These are phyloP conservation scores for Agriopis marginaria DNA, from an alignment of 2,888 invertebrate species.

Conservation along the genomic window DNA sequence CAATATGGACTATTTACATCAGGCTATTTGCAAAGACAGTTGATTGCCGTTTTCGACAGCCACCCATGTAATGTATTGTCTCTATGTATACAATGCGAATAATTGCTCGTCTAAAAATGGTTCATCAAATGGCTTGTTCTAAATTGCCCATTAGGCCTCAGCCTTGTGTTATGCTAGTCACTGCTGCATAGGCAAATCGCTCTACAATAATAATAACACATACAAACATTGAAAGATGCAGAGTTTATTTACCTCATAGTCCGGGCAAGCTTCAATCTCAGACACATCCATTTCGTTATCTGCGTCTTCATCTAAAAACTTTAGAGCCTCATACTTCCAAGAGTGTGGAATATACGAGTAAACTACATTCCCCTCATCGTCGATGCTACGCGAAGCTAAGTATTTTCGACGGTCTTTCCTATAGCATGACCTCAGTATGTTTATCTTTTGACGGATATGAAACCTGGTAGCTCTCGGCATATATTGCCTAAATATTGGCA, in stretches of 20 bases:
- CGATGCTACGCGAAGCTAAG: constrained; percentile 49
- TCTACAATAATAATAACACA: too few species aligned
- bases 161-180: too few species aligned
- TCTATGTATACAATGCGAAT: too few species aligned
- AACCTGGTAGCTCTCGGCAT: constrained; percentile 49
- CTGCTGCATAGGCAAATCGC: too few species aligned
- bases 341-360: constrained; percentile 51
- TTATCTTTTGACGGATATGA: constrained; percentile 58
- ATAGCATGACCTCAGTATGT: constrained; percentile 56
- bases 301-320: constrained; percentile 47
- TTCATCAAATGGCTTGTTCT: too few species aligned
- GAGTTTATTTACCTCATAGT: constrained; percentile 25
- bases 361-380: constrained; percentile 50
- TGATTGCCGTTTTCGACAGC: too few species aligned
- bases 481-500: constrained; percentile 49
- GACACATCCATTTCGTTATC: constrained; percentile 30
- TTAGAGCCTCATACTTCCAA: constrained; percentile 57
- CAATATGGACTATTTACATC: too few species aligned
- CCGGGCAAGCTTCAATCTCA: constrained; percentile 37
- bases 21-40: too few species aligned
- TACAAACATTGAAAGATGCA: too few species aligned
- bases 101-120: too few species aligned
- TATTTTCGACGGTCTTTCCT: constrained; percentile 53
- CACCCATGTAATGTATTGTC: too few species aligned
- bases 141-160: too few species aligned